A percentile compares a stretch with the other conserved stretches of the same genome.
Evolutionary conservation across 2,888 invertebrate species (phyloP).

Genomic region (Trichogramma dendrolimi): DNA sequence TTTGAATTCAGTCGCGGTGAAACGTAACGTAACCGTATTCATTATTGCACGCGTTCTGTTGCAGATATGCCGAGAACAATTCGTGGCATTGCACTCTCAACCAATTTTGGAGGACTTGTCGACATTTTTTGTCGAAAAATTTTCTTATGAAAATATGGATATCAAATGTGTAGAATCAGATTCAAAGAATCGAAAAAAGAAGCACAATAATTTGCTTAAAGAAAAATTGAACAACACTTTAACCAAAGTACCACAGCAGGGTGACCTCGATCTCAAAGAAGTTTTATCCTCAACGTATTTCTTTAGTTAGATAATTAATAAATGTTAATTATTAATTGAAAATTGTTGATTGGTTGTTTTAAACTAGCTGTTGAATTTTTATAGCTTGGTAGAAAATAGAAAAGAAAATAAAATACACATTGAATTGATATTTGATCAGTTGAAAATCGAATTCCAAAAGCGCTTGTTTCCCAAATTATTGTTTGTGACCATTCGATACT

Average conservation of each 20-base stretch:
- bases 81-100: conserved; percentile 90
- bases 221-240: conserved; percentile 58
- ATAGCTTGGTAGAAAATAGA: too few relatives aligned
- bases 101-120: conserved; percentile 88
- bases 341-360: too few relatives aligned
- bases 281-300: conserved; percentile 80
- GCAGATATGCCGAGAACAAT: conserved; percentile 93
- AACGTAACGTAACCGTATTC: background rate
- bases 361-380: too few relatives aligned
- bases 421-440: too few relatives aligned
- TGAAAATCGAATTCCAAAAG: too few relatives aligned
- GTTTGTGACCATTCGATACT: too few relatives aligned
- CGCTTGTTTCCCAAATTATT: too few relatives aligned
- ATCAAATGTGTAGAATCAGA: conserved; percentile 6
- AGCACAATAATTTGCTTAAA: background rate
- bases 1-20: background rate
- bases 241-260: conserved; percentile 66
- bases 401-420: too few relatives aligned
- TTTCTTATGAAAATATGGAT: conserved; percentile 45
- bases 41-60: conserved; percentile 34
- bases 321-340: too few relatives aligned
- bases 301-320: conserved; percentile 66
- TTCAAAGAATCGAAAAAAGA: conserved; percentile 30
- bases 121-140: conserved; percentile 65
- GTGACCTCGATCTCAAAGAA: conserved; percentile 70